Base-by-base conservation (phyloP, 1,140 invertebrate species). In the Drosophila auraria region DNA sequence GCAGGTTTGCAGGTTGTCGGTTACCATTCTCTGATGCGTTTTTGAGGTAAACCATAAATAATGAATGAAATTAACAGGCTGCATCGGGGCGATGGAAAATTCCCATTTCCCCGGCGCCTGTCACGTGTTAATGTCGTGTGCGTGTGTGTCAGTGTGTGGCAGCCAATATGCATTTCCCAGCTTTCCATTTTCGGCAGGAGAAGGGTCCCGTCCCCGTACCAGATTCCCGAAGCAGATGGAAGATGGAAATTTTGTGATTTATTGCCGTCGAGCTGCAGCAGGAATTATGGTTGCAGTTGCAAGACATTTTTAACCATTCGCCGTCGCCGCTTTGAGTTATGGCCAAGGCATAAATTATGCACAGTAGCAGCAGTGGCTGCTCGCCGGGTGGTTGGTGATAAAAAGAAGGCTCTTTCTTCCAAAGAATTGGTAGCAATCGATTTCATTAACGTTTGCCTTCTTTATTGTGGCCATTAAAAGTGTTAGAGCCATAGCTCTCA, bases 1-100 rank as follows among this genome's bases (percentile, higher is more conserved):
- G 66, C 36, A 27, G 49, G 50, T 58, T 69, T 49, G 27, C 45
- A 5, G 59, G 25, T 44, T 66, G 63, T 25, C 23, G 30, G 50
- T 49, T 44, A 40, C 64, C 56, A 69, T 57, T 78, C 62, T 69
- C 66, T 73, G 78, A 87, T 87, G 84, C 84, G 84, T 89, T 89
- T 89, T 90, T 83, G 82, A 86, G 86, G 86, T 90, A 90, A 90
- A 66, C 86, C 86, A 82, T 90, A 90, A 90, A 90, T 90, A 90
- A 90, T 90, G 86, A 90, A 90, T 90, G 86, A 90, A 90, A 90
- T 90, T 90, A 90, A 90, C 86, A 90, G 81, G 78, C 82, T 65
- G 40, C 42, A 45, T 14, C 11, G 54, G 2, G 14, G 27, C 20
- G 0, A 40, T 23, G 20, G 25, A 42, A 45, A 58, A 53, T 45